A percentile compares a stretch with the other conserved stretches of the same genome.
phyloP scores from a whole-genome alignment of 2,888 invertebrate species.

The Phaedon cochleariae region DNA sequence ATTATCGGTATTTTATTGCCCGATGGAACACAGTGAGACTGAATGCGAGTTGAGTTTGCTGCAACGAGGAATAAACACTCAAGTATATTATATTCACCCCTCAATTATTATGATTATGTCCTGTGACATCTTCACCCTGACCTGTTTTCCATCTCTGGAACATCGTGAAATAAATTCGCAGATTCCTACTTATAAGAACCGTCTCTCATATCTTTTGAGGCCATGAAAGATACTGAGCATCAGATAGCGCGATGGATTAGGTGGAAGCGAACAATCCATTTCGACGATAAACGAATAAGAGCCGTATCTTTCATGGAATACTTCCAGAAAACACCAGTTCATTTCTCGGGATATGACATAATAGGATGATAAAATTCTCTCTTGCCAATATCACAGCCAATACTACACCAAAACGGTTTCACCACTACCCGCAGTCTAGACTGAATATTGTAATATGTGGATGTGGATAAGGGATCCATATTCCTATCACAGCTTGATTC shows the following conservation, averaged over 20 bases:
- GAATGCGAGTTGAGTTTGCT: too few relatives aligned
- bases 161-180: background rate
- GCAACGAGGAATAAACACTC: too few relatives aligned
- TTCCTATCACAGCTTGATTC: background rate
- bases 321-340: background rate
- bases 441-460: background rate
- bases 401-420: background rate
- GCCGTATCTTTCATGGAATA: background rate
- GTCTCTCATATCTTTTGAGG: background rate
- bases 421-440: background rate
- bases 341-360: background rate
- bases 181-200: background rate
- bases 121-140: background rate
- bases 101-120: too few relatives aligned
- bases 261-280: background rate
- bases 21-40: too few relatives aligned
- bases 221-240: too few relatives aligned
- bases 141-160: background rate
- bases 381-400: too few relatives aligned
- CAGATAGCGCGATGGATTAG: background rate
- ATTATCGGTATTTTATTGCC: too few relatives aligned
- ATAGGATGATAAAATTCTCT: background rate
- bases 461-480: background rate
- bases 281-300: background rate
- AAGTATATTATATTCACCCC: too few relatives aligned